These are phyloP conservation scores for Odontocolon sp. DNA, from an alignment of 2,888 invertebrate genomes.

Conservation along the genomic window DNA sequence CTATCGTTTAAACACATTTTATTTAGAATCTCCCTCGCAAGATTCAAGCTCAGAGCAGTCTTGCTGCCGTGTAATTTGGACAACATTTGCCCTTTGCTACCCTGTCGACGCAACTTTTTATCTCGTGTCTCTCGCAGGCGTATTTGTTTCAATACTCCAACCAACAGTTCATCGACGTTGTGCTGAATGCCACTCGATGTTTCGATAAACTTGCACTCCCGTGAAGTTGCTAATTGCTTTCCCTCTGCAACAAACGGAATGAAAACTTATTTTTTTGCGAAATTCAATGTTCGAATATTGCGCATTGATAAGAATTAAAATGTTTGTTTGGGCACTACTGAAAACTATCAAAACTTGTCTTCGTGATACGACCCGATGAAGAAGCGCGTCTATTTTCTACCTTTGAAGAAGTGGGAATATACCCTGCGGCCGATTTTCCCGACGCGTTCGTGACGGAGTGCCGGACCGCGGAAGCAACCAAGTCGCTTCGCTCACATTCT, in stretches of 20 bases:
- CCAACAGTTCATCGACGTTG: conserved; percentile 97
- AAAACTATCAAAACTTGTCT: too few relatives aligned
- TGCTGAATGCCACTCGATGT: conserved; percentile 98
- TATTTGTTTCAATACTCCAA: conserved; percentile 94
- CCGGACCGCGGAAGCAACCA: too few relatives aligned
- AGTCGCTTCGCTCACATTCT: too few relatives aligned
- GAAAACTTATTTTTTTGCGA: too few relatives aligned
- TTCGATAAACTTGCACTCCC: conserved; percentile 97
- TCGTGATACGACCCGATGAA: too few relatives aligned
- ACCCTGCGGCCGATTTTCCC: too few relatives aligned
- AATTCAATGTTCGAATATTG: too few relatives aligned
- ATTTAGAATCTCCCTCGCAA: conserved; percentile 91
- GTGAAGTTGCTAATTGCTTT: conserved; percentile 92
- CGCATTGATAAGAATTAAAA: too few relatives aligned
- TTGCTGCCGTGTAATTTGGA: conserved; percentile 89
- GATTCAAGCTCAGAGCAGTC: conserved; percentile 90
- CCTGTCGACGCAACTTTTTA: conserved; percentile 84
- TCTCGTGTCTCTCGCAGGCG: conserved; percentile 86
- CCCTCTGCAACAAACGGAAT: conserved; percentile 86
- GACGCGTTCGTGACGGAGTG: too few relatives aligned
- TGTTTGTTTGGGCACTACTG: too few relatives aligned
- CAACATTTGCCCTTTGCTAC: conserved; percentile 81
- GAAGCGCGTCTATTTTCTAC: too few relatives aligned
- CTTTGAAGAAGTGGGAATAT: too few relatives aligned
- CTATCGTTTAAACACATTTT: conserved; percentile 94